These are phyloP conservation scores for Baccha elongata DNA, from an alignment of 2,888 invertebrate species.

Conservation along the genomic window DNA sequence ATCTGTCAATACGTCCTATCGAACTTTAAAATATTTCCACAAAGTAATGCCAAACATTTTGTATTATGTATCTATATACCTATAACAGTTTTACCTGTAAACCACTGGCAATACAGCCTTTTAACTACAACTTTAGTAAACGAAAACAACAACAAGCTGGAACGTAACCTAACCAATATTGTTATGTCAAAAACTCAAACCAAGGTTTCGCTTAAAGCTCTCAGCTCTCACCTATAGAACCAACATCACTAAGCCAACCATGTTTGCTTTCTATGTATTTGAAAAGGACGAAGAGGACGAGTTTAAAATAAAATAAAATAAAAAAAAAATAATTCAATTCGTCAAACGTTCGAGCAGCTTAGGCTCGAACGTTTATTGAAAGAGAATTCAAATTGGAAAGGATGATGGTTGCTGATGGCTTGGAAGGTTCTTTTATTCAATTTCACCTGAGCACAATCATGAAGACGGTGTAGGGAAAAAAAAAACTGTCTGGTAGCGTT, in stretches of 20 bases:
- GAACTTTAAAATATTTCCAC: not conserved
- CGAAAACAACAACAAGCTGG: slow-evolving; percentile 10
- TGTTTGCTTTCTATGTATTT: not conserved
- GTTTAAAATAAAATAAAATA: not conserved
- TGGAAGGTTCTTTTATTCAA: slow-evolving; percentile 33
- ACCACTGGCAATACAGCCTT: not conserved
- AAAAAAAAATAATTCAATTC: slow-evolving; percentile 32
- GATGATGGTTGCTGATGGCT: not conserved
- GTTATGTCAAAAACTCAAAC: slow-evolving; percentile 51
- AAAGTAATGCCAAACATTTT: slow-evolving; percentile 31
- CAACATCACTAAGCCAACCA: not conserved
- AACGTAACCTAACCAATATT: slow-evolving; percentile 4
- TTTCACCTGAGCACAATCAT: slow-evolving; percentile 17
- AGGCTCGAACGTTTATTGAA: slow-evolving; percentile 5
- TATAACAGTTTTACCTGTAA: not conserved
- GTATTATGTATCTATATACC: too few species aligned
- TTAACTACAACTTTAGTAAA: slow-evolving; percentile 9
- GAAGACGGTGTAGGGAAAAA: not conserved
- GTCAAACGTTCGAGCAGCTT: slow-evolving; percentile 43
- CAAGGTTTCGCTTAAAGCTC: slow-evolving; percentile 17
- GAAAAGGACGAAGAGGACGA: not conserved
- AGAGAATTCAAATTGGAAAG: not conserved
- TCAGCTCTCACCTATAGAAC: slow-evolving; percentile 4
- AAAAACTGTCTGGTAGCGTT: slow-evolving; percentile 27
- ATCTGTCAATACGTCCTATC: not conserved